Evolutionary conservation across 2,888 invertebrate genomes (phyloP), one percentile per base, ranked within the genome.

Genomic region (Cephonodes hylas): DNA sequence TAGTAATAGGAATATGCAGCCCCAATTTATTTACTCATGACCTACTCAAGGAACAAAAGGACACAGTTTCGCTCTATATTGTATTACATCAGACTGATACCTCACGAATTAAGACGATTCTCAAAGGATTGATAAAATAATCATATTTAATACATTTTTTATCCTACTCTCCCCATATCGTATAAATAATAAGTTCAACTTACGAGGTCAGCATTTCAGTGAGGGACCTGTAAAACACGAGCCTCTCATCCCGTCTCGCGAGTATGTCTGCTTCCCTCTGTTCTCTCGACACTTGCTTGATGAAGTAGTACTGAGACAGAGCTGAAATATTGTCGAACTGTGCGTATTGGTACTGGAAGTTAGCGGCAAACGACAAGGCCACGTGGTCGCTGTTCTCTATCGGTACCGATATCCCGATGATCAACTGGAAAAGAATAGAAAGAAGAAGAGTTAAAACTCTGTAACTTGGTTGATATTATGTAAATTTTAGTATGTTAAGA

Each of bases 261-360:
- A 65, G 63, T 0, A 82, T 23, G 1, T 89, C 86, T 0, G 83
- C 80, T 0, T 88, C 85, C 58, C 91, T 80, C 70, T 89, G 77
- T 27, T 89, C 87, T 27, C 93, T 81, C 0, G 88, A 82, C 0
- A 91, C 86, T 0, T 83, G 80, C 65, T 88, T 88, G 62, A 87
- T 85, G 60, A 86, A 83, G 69, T 93, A 94, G 70, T 93, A 93
- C 66, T 85, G 85, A 0, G 93, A 93, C 53, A 94, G 77, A 61
- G 93, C 69, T 0, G 92, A 81, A 42, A 93, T 90, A 71, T 94
- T 94, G 60, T 77, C 73, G 57, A 94, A 93, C 66, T 94, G 81
- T 0, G 81, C 31, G 74, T 94, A 95, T 74, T 95, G 95, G 77
- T 94, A 95, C 79, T 95, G 95, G 64, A 95, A 91, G 79, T 95